Evolutionary conservation across 2,888 invertebrate genomes (phyloP), one percentile per base, ranked within the genome.

Genomic region (Caenorhabditis macrosperma): DNA sequence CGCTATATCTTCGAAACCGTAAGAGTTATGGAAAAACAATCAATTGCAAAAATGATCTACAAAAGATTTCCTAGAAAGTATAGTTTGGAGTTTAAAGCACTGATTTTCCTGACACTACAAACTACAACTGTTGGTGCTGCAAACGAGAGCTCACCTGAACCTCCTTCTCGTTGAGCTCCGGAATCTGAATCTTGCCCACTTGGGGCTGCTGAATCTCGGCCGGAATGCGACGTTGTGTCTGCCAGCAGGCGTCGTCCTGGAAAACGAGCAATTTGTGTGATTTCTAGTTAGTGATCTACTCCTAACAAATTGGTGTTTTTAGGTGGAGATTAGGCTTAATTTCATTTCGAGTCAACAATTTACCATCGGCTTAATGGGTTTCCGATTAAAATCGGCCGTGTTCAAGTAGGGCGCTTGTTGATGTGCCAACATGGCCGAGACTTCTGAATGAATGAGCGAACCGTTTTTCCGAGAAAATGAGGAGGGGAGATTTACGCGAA

Each of bases 211-310:
- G 74, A 10, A 85, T 76, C 50, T 87, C 87, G 2, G 68, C 72
- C 2, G 85, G 82, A 3, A 85, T 78, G 17, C 87, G 76, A 12
- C 78, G 79, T 48, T 87, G 87, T 3, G 85, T 85, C 60, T 85
- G 85, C 87, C 87, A 87, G 76, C 85, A 85, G 15, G 85, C 67
- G 33, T 87, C 87, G 50, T 85, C 85, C 87, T 87, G 72, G 22
- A 83, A 78, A 57, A 28, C 12, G 15, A 48, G 30, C 30, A 33
- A 38, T 54, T 33, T 26, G n/a, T 15, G 15, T 3, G 15, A 33
- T 5, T 69, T 15, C n/a, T n/a, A n/a, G n/a, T n/a, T n/a, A n/a
- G n/a, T n/a, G n/a, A n/a, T n/a, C n/a, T n/a, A n/a, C n/a, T n/a
- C n/a, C n/a, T n/a, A n/a, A n/a, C n/a, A n/a, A n/a, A n/a, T n/a